phyloP scores from a whole-genome alignment of 1,140 invertebrate species.

The Piezodorus guildinii region DNA sequence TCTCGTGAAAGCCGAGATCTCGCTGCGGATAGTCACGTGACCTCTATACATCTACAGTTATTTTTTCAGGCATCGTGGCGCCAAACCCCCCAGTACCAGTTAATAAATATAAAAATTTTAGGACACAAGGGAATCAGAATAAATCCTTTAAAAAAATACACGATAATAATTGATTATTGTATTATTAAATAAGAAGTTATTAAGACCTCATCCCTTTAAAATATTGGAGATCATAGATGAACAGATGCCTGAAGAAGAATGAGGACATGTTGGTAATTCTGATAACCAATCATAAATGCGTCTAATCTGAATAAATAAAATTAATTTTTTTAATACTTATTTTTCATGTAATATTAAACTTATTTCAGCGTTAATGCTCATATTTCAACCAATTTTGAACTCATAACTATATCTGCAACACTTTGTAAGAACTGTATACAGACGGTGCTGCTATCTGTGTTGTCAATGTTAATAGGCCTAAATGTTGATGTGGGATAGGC shows the following conservation, averaged over 20 bases:
- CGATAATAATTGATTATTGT: too few relatives aligned
- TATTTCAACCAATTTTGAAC: too few relatives aligned
- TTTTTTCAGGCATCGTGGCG: conserved; percentile 47
- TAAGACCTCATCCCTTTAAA: too few relatives aligned
- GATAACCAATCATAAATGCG: conserved; percentile 25
- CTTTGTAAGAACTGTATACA: conserved; percentile 8
- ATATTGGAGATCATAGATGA: not conserved
- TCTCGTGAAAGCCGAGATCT: conserved; percentile 30
- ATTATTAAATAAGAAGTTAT: too few relatives aligned
- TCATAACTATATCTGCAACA: too few relatives aligned
- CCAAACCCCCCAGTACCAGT: conserved; percentile 34
- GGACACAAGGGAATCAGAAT: too few relatives aligned
- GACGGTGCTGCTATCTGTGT: conserved; percentile 46
- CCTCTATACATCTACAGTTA: conserved; percentile 37
- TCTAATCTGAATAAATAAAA: too few relatives aligned
- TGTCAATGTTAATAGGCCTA: conserved; percentile 53
- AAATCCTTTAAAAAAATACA: too few relatives aligned
- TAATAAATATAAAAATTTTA: too few relatives aligned
- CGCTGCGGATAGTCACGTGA: conserved; percentile 39
- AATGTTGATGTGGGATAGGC: conserved; percentile 26
- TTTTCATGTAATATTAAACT: too few relatives aligned
- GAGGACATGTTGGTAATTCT: conserved; percentile 45
- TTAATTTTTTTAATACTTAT: too few relatives aligned
- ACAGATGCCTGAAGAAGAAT: conserved; percentile 33
- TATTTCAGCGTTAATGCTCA: too few relatives aligned